Percentiles rank a stretch among this genome's conserved stretches.
Conservation (phyloP, 2,113 vertebrate genomes). For the Tapirus terrestris region DNA sequence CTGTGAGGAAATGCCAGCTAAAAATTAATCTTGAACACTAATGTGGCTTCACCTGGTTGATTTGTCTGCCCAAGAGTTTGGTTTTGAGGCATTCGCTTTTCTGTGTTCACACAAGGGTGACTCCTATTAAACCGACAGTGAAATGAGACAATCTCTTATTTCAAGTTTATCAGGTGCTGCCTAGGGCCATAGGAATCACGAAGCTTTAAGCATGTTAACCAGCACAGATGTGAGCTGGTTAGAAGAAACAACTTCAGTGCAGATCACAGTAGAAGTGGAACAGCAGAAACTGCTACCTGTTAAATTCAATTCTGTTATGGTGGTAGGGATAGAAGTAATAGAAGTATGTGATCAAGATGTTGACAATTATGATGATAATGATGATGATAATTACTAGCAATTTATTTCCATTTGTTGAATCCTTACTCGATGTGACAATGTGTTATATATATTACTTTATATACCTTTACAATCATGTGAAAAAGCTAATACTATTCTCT, state of each 20-base stretch:
- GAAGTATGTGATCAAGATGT: neutral
- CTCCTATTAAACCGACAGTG: neutral
- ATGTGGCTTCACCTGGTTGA: conserved; percentile 46
- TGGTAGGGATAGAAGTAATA: too few species aligned
- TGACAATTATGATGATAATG: neutral
- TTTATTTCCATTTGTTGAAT: neutral
- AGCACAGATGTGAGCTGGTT: neutral
- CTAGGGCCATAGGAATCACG: conserved; percentile 50
- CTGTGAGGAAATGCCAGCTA: conserved; percentile 71
- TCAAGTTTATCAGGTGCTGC: conserved; percentile 69
- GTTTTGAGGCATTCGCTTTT: conserved; percentile 72
- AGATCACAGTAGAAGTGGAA: neutral
- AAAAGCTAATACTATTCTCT: neutral
- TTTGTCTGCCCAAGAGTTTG: conserved; percentile 62
- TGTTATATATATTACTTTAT: neutral
- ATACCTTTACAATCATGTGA: neutral
- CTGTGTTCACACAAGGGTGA: conserved; percentile 48
- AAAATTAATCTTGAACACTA: conserved; percentile 80
- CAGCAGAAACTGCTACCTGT: neutral
- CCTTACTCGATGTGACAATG: neutral
- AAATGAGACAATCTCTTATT: conserved; percentile 48
- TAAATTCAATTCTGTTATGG: neutral
- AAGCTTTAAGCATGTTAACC: conserved; percentile 47
- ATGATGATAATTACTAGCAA: neutral
- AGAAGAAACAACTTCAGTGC: neutral